phyloP scores from a whole-genome alignment of 2,888 invertebrate genomes.

The Heteromurus nitidus region DNA sequence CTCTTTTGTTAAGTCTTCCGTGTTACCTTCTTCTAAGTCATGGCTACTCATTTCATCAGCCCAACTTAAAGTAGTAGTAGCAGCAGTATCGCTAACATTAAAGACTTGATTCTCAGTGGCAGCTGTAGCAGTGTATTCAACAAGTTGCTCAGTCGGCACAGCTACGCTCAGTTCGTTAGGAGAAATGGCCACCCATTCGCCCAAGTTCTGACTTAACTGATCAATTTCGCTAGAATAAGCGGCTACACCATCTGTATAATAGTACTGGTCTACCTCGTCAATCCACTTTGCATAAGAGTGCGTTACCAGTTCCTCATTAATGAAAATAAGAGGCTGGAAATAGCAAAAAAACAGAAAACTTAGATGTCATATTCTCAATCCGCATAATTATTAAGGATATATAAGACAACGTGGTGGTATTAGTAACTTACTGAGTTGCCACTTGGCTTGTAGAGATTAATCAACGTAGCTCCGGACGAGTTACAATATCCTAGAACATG shows the following conservation, averaged over 20 bases:
- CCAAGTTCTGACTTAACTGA: conserved; percentile 54
- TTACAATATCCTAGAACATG: conserved; percentile 88
- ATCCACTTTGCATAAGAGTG: conserved; percentile 88
- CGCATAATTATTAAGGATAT: neutral
- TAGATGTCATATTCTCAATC: no score
- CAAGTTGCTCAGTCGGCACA: conserved; percentile 38
- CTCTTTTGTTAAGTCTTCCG: conserved; percentile 24
- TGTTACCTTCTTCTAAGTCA: conserved; percentile 27
- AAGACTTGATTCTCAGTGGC: conserved; percentile 37
- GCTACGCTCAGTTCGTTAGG: conserved; percentile 11
- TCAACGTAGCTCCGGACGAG: conserved; percentile 85
- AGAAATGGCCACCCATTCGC: conserved; percentile 38
- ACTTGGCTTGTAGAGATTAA: conserved; percentile 86
- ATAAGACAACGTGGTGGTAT: neutral
- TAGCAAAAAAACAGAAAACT: no score
- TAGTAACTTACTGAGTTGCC: conserved; percentile 82
- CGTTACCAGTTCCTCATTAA: conserved; percentile 90
- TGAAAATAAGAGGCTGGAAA: conserved; percentile 76
- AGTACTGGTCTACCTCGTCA: conserved; percentile 66
- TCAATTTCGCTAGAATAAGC: conserved; percentile 46
- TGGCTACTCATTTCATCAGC: conserved; percentile 51
- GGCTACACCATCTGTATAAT: conserved; percentile 42
- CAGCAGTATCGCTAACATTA: neutral
- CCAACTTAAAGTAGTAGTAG: conserved; percentile 41
- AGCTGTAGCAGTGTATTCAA: neutral